These are phyloP conservation scores for Pleuronectes platessa DNA, from an alignment of 2,113 vertebrate species.

Conservation along the genomic window DNA sequence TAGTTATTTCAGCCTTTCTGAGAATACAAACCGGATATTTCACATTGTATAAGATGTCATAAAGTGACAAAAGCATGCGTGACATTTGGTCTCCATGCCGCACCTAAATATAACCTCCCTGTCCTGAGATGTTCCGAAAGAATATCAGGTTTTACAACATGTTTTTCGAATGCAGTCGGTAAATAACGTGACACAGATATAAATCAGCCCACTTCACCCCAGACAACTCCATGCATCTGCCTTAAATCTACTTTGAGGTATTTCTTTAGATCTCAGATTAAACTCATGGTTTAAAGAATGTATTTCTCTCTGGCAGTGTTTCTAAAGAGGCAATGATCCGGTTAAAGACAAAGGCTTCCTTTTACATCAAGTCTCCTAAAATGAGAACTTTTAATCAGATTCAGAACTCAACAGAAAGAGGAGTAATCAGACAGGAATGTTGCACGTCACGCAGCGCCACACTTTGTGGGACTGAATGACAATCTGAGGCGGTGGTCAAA, in stretches of 20 bases:
- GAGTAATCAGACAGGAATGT: slow-evolving; percentile 41
- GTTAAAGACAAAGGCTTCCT: neutral
- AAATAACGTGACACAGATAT: neutral
- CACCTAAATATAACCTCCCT: slow-evolving; percentile 44
- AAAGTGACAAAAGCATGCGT: slow-evolving; percentile 32
- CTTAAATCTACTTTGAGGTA: neutral
- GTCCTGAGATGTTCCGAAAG: slow-evolving; percentile 47
- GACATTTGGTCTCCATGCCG: slow-evolving; percentile 30
- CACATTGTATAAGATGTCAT: slow-evolving; percentile 15
- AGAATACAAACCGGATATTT: slow-evolving; percentile 29
- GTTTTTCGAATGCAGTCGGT: slow-evolving; percentile 19
- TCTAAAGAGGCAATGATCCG: neutral
- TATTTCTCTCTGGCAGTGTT: neutral
- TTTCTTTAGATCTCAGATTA: neutral
- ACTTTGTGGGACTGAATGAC: too few species aligned
- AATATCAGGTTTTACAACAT: slow-evolving; percentile 72
- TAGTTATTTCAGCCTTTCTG: slow-evolving; percentile 44
- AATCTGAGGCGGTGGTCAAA: slow-evolving; percentile 10
- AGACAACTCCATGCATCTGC: neutral
- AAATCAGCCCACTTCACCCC: neutral
- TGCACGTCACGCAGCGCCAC: too few species aligned
- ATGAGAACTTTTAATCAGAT: slow-evolving; percentile 14
- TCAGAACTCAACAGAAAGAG: slow-evolving; percentile 3
- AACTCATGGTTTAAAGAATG: neutral
- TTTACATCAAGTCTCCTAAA: slow-evolving; percentile 8